Evolutionary conservation across 2,888 invertebrate species (phyloP).

Genomic region (Trachelus iudaicus): DNA sequence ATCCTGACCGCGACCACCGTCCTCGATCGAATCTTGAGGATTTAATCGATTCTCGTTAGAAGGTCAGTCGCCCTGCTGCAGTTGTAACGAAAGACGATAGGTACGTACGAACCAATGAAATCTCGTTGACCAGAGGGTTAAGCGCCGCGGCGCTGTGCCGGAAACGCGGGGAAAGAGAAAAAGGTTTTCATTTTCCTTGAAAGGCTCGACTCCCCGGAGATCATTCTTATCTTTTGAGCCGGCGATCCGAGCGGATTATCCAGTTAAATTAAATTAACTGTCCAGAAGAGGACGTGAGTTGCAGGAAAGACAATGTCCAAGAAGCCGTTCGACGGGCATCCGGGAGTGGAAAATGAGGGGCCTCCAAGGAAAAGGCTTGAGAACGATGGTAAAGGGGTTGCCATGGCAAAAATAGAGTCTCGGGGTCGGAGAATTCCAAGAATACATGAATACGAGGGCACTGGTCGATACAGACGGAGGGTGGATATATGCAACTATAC

Average conservation of each 20-base stretch:
- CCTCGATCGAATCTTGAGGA: no score
- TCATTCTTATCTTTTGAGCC: constrained; percentile 23
- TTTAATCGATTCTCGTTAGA: no score
- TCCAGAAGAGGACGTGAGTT: not conserved
- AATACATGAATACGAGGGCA: constrained; percentile 16
- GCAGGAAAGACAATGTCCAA: not conserved
- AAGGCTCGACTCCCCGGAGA: constrained; percentile 25
- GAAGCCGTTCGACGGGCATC: not conserved
- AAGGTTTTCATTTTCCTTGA: constrained; percentile 17
- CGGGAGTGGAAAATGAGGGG: no score
- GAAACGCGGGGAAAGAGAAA: no score
- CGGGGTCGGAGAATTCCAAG: constrained; percentile 17
- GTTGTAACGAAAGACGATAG: no score
- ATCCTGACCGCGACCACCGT: no score
- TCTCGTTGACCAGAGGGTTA: no score
- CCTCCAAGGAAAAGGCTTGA: no score
- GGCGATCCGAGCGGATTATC: constrained; percentile 12
- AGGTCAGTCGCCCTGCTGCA: no score
- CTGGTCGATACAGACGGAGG: not conserved
- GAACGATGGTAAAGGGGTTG: no score
- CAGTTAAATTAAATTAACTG: constrained; percentile 19
- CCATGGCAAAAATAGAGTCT: constrained; percentile 1
- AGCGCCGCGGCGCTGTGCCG: no score
- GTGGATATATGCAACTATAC: not conserved
- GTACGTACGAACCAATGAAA: no score